Evolutionary conservation across 2,113 vertebrate species (phyloP).

Genomic region (Phaethon lepturus): DNA sequence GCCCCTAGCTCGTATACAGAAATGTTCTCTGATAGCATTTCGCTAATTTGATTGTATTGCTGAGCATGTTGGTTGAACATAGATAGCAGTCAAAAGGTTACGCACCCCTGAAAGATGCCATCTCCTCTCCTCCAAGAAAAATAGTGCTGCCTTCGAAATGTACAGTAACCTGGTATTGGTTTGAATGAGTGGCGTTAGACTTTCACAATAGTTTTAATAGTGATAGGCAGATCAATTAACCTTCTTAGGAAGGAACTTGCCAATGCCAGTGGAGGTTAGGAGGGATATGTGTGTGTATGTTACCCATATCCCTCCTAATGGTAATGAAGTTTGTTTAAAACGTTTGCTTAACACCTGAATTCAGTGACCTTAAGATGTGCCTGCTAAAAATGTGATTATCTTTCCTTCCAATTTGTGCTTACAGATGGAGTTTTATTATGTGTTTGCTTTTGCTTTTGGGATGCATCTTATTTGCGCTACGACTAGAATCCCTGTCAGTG

Average conservation of each 20-base stretch:
- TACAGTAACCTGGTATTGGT: neutral
- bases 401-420: neutral
- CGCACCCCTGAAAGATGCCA: neutral
- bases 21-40: neutral
- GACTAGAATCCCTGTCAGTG: neutral
- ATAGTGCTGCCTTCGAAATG: neutral
- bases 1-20: neutral
- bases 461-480: neutral
- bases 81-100: neutral
- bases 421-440: neutral
- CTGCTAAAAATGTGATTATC: neutral
- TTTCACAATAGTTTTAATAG: neutral
- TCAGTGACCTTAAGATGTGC: neutral
- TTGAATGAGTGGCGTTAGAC: neutral
- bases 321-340: neutral
- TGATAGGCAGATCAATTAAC: neutral
- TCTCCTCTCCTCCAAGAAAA: neutral
- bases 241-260: slow-evolving; percentile 66
- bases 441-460: neutral
- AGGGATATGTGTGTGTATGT: neutral
- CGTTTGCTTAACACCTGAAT: neutral
- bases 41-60: slow-evolving; percentile 15
- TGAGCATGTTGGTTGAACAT: neutral
- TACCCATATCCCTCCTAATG: neutral
- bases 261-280: neutral